Evolutionary conservation across 1,140 invertebrate species (phyloP).

Genomic region (Procambarus clarkii): DNA sequence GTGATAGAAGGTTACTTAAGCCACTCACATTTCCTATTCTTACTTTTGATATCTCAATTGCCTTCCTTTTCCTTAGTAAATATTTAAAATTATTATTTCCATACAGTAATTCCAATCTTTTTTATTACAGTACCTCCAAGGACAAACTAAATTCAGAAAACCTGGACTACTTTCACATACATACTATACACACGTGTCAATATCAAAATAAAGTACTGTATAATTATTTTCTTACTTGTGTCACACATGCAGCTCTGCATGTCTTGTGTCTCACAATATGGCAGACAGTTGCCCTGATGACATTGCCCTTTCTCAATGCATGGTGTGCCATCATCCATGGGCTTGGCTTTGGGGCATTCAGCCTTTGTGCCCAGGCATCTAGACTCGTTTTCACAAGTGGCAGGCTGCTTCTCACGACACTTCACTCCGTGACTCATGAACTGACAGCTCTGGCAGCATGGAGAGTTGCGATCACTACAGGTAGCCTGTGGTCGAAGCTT

Average conservation of each 20-base stretch:
- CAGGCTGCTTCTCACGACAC: conserved; percentile 90
- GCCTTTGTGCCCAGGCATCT: conserved; percentile 83
- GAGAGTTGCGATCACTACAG: conserved; percentile 96
- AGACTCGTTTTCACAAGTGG: conserved; percentile 91
- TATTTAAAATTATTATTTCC: too few species aligned
- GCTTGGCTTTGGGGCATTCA: conserved; percentile 86
- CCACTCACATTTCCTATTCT: too few species aligned
- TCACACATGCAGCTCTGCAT: conserved; percentile 96
- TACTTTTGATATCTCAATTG: too few species aligned
- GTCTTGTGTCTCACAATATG: conserved; percentile 94
- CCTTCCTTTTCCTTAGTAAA: too few species aligned
- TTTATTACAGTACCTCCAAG: too few species aligned
- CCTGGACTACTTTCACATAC: too few species aligned
- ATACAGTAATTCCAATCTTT: too few species aligned
- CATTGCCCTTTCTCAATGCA: conserved; percentile 93
- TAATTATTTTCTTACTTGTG: conserved; percentile 81
- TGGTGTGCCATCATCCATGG: conserved; percentile 90
- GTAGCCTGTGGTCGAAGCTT: conserved; percentile 89
- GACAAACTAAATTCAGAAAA: too few species aligned
- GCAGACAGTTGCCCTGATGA: conserved; percentile 88
- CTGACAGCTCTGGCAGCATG: conserved; percentile 92
- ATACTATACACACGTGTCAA: too few species aligned
- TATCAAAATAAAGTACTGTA: too few species aligned
- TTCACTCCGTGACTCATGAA: conserved; percentile 85
- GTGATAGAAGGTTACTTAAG: too few species aligned